Evolutionary conservation across 2,888 invertebrate species (phyloP).

Genomic region (Drosophila picticornis): DNA sequence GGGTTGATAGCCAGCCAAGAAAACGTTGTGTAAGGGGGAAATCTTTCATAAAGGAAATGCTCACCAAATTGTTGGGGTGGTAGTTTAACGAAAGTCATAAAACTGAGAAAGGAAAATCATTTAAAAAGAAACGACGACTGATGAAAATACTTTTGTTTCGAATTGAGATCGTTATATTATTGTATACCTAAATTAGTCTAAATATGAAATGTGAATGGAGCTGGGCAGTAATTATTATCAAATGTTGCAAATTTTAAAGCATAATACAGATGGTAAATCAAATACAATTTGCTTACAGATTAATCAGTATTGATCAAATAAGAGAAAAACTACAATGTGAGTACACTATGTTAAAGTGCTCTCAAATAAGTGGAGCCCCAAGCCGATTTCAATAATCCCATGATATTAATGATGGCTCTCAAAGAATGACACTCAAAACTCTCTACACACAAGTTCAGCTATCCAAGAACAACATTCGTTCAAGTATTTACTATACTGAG

Average conservation of each 20-base stretch:
- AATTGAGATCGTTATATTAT: slow-evolving; percentile 19
- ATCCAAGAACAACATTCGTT: slow-evolving; percentile 23
- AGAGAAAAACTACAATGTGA: not conserved
- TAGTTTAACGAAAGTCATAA: slow-evolving; percentile 47
- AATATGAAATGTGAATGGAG: slow-evolving; percentile 7
- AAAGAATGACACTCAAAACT: slow-evolving; percentile 30
- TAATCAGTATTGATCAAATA: not conserved
- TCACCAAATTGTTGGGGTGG: slow-evolving; percentile 43
- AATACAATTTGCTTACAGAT: not conserved
- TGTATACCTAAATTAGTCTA: not conserved
- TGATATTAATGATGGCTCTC: slow-evolving; percentile 61
- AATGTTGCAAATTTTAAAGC: too few species aligned
- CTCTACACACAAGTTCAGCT: slow-evolving; percentile 1
- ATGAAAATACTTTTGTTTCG: slow-evolving; percentile 16
- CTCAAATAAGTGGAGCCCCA: slow-evolving; percentile 27
- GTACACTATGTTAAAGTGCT: slow-evolving; percentile 5
- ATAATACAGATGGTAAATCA: too few species aligned
- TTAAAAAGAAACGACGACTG: slow-evolving; percentile 13
- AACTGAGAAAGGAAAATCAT: slow-evolving; percentile 40
- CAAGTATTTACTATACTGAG: slow-evolving; percentile 33
- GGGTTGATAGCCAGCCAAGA: slow-evolving; percentile 43
- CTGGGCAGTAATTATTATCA: not conserved
- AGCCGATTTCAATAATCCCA: slow-evolving; percentile 53
- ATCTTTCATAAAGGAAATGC: slow-evolving; percentile 27
- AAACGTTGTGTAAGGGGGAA: slow-evolving; percentile 5